Base-by-base conservation (phyloP, 2,113 vertebrate species). In the Semnornis frantzii region DNA sequence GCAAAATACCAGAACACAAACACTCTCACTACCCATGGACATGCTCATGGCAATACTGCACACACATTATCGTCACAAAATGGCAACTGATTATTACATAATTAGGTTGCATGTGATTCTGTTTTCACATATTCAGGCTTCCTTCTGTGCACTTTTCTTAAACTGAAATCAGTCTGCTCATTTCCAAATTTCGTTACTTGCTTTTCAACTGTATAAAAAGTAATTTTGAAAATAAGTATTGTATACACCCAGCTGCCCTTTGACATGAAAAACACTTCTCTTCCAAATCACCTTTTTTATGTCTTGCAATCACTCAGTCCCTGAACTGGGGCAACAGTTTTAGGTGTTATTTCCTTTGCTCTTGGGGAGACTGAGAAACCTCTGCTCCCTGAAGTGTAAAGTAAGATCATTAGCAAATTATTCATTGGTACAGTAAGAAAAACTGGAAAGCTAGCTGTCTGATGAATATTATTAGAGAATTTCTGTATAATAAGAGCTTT, bases 331-430 rank as follows among this genome's bases (percentile, higher is more conserved):
- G 76, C 65, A 90, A 86, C 58, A 88, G 21, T 62, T 90, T 84
- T n/a, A 79, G 69, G 34, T 88, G 48, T 78, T 81, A 62, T 6
- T 72, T 9, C 11, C 12, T 48, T 72, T 95, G 58, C 76, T 94
- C 25, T 78, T 10, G 8, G 63, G 76, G 42, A 91, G 12, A 76
- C 24, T 60, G 58, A 83, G 70, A 95, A 95, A 93, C 88, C 21
- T 74, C 58, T 84, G 39, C n/a, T 95, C 66, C 89, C 80, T 93
- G 63, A 85, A 88, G 76, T 93, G 82, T 75, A 85, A 94, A 94
- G 78, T 93, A 94, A 92, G 59, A 95, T 88, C 89, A 91, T 95
- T 93, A 95, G 80, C 63, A 94, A 93, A 95, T 84, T 93, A 86
- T 81, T 39, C 54, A 73, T 73, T 58, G 54, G 65, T 81, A 72